A percentile compares a stretch with the other conserved stretches of the same genome.
Conservation (phyloP, 2,113 vertebrate species). For the Erythrocercus mccallii region DNA sequence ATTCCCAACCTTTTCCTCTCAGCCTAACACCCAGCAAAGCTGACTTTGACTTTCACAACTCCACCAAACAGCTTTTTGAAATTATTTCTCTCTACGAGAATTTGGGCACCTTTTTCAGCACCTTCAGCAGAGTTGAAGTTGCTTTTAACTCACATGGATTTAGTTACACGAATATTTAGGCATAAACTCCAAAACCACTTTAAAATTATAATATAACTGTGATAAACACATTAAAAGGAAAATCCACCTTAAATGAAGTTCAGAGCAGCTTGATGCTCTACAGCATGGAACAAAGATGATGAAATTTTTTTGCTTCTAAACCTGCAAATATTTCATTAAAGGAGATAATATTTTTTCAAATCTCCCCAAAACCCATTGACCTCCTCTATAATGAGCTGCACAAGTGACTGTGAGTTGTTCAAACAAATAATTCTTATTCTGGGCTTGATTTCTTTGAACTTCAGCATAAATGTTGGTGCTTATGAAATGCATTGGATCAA, state of each 20-base stretch:
- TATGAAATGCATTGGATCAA: background rate
- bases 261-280: background rate
- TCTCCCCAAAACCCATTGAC: background rate
- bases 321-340: background rate
- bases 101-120: background rate
- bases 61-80: background rate
- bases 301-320: background rate
- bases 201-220: background rate
- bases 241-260: background rate
- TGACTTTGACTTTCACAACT: background rate
- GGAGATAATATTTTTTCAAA: background rate
- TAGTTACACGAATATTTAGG: background rate
- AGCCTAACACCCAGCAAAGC: background rate
- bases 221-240: background rate
- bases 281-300: background rate
- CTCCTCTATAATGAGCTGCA: background rate
- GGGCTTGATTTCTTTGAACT: background rate
- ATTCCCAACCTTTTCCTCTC: background rate
- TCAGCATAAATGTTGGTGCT: background rate
- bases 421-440: background rate
- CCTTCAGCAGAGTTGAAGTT: background rate
- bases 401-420: background rate
- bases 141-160: background rate
- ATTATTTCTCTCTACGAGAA: background rate
- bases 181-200: background rate